Percentiles rank a stretch among this genome's conserved stretches.
phyloP scores from a whole-genome alignment of 2,888 invertebrate genomes.

The Smittia aterrima region DNA sequence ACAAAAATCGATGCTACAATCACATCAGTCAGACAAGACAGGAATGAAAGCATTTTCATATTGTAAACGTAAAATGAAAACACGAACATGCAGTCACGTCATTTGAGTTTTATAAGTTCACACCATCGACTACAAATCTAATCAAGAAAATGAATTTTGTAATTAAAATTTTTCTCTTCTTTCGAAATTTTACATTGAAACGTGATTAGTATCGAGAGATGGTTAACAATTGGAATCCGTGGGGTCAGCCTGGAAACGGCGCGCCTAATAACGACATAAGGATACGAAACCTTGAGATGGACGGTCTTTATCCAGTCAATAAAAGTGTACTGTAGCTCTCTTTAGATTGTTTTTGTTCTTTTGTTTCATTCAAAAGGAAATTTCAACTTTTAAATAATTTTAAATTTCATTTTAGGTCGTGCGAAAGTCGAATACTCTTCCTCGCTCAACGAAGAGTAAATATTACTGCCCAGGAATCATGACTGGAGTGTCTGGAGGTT shows the following conservation, averaged over 20 bases:
- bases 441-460: not conserved
- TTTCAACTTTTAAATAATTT: not conserved
- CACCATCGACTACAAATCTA: too few relatives aligned
- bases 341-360: not conserved
- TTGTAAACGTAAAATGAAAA: not conserved
- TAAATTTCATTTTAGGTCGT: not conserved
- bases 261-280: constrained; percentile 67
- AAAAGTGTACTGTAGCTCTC: constrained; percentile 52
- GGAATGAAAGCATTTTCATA: not conserved
- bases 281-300: constrained; percentile 65
- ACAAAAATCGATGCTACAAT: not conserved
- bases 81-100: constrained; percentile 23
- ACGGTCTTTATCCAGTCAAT: constrained; percentile 65
- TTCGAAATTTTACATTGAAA: not conserved
- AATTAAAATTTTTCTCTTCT: not conserved
- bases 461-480: not conserved
- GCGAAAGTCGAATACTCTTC: constrained; percentile 4
- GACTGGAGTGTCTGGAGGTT: constrained; percentile 39
- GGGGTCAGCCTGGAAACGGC: constrained; percentile 74
- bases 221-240: constrained; percentile 72
- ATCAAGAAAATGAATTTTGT: not conserved
- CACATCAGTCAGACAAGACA: too few relatives aligned
- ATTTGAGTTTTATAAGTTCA: not conserved
- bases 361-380: not conserved
- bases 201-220: constrained; percentile 60